These are phyloP conservation scores for Palaemon carinicauda DNA, from an alignment of 1,140 invertebrate species.

Conservation along the genomic window DNA sequence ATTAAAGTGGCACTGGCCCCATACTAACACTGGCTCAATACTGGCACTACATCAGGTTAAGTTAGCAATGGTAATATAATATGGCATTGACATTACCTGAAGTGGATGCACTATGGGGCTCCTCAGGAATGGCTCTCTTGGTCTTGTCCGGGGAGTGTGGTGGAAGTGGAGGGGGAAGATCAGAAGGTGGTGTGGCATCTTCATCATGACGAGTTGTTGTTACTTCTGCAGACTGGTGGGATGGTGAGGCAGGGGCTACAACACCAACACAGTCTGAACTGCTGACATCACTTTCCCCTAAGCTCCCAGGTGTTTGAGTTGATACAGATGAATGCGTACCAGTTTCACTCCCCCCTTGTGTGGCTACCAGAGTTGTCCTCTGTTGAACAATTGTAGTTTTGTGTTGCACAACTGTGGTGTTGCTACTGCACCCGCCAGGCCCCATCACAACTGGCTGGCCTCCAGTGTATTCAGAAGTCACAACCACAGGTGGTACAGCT, in stretches of 20 bases:
- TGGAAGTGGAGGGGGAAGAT: slow-evolving; percentile 27
- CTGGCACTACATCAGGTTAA: slow-evolving; percentile 39
- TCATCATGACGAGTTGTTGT: slow-evolving; percentile 58
- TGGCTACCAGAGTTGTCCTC: slow-evolving; percentile 49
- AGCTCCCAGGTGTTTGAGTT: slow-evolving; percentile 52
- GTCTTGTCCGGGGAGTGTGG: slow-evolving; percentile 47
- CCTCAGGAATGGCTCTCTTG: slow-evolving; percentile 36
- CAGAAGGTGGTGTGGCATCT: slow-evolving; percentile 47
- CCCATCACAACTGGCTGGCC: slow-evolving; percentile 45
- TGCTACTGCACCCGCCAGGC: slow-evolving; percentile 31
- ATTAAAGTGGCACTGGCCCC: slow-evolving; percentile 47
- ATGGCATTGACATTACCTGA: slow-evolving; percentile 37
- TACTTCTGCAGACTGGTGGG: slow-evolving; percentile 59
- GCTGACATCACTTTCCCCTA: slow-evolving; percentile 58
- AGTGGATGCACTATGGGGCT: slow-evolving; percentile 47
- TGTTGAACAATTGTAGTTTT: slow-evolving; percentile 55
- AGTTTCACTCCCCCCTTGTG: slow-evolving; percentile 36
- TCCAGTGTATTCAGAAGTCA: slow-evolving; percentile 38
- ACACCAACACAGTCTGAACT: slow-evolving; percentile 54
- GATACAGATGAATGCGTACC: slow-evolving; percentile 59
- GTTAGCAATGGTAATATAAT: background rate
- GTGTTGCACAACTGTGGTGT: slow-evolving; percentile 49
- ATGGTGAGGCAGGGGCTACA: slow-evolving; percentile 44
- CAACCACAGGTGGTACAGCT: slow-evolving; percentile 33
- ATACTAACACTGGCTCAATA: slow-evolving; percentile 43